These are phyloP conservation scores for Agriotes lineatus DNA, from an alignment of 2,888 invertebrate species.

Conservation along the genomic window DNA sequence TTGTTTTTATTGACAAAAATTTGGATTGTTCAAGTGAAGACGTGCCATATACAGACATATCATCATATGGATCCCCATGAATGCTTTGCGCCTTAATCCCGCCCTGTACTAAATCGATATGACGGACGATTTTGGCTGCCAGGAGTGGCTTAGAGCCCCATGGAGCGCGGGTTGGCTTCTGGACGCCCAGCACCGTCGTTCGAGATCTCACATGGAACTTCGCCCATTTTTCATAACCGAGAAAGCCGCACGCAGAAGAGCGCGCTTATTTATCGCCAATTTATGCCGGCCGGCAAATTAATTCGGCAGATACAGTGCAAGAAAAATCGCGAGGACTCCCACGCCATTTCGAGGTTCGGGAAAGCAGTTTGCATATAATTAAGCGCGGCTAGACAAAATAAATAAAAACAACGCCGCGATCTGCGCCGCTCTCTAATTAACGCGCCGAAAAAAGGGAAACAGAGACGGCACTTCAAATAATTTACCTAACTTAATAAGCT, in stretches of 20 bases:
- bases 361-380: conserved; percentile 39
- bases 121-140: conserved; percentile 19
- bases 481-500: conserved; percentile 20
- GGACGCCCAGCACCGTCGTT: conserved; percentile 12
- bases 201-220: conserved; percentile 25
- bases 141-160: conserved; percentile 24
- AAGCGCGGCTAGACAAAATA: conserved; percentile 39
- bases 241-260: conserved; percentile 29
- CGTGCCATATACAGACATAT: too few relatives aligned
- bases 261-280: conserved; percentile 40
- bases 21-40: too few relatives aligned
- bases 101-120: conserved; percentile 13
- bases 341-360: conserved; percentile 13
- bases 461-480: conserved; percentile 10
- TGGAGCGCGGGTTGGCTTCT: conserved; percentile 5
- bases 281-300: conserved; percentile 20
- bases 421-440: conserved; percentile 36
- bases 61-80: too few relatives aligned
- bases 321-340: conserved; percentile 27
- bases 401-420: conserved; percentile 30
- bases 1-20: too few relatives aligned
- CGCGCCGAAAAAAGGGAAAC: conserved; percentile 17
- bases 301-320: neutral
- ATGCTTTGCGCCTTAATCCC: too few relatives aligned
- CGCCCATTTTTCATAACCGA: conserved; percentile 31